phyloP scores from a whole-genome alignment of 2,888 invertebrate genomes.

The Gryllus longicercus region DNA sequence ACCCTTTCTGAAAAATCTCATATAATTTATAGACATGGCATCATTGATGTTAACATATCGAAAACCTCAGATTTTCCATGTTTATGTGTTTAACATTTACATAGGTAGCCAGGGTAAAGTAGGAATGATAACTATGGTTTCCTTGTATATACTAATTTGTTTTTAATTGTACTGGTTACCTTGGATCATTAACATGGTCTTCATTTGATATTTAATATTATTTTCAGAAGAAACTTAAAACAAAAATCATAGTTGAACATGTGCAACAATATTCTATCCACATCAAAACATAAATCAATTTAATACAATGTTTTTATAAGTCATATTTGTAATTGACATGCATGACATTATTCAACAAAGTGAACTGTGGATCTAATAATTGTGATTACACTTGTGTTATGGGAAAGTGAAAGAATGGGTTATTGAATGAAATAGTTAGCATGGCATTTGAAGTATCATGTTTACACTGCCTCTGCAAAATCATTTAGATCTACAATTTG shows the following conservation, averaged over 20 bases:
- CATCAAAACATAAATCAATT: neutral
- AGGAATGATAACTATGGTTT: neutral
- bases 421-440: too few relatives aligned
- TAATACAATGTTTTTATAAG: neutral
- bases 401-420: too few relatives aligned
- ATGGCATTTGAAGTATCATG: too few relatives aligned
- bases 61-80: neutral
- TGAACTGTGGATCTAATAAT: neutral
- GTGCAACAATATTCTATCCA: neutral
- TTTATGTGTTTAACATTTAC: neutral
- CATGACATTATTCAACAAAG: neutral
- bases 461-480: too few relatives aligned
- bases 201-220: neutral
- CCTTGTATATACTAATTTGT: neutral
- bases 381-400: too few relatives aligned
- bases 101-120: conserved; percentile 6
- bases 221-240: neutral
- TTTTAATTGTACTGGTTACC: conserved; percentile 1
- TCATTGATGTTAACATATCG: conserved; percentile 17
- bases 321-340: neutral
- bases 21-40: conserved; percentile 6
- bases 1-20: neutral
- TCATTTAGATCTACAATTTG: too few relatives aligned
- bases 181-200: neutral
- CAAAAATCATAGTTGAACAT: too few relatives aligned